Conservation (phyloP, 2,797 vertebrate species). For the Cephalopachus bancanus region DNA sequence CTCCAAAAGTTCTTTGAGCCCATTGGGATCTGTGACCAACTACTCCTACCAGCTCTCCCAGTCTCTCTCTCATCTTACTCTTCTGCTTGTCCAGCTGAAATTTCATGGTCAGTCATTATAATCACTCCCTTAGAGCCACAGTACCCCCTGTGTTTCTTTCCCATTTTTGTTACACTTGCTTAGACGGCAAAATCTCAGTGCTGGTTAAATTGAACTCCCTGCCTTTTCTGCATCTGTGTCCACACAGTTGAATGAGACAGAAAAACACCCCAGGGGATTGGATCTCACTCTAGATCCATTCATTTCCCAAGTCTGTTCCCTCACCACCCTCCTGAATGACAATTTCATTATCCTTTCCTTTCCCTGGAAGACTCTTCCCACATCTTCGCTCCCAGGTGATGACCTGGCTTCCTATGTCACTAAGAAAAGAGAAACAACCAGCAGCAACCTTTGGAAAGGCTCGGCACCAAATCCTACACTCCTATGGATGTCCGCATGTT, state of each 20-base stretch:
- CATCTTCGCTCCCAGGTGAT: background rate
- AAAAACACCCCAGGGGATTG: background rate
- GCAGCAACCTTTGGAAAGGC: background rate
- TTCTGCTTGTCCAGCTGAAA: background rate
- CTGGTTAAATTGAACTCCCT: no score
- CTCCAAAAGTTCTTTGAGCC: background rate
- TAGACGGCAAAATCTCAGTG: background rate
- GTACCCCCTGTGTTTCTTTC: background rate
- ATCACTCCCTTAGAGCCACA: no score
- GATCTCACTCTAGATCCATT: background rate
- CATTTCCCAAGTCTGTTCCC: background rate
- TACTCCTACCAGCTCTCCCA: accelerated
- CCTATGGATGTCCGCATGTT: accelerated
- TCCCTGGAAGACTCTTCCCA: background rate
- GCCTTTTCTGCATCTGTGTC: background rate
- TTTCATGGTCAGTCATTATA: background rate
- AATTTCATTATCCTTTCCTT: background rate
- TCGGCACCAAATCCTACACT: no score
- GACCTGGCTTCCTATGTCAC: background rate
- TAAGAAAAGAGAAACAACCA: background rate
- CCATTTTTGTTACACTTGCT: background rate
- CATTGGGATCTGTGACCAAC: accelerated
- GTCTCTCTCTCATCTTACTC: accelerated
- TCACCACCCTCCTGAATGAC: background rate
- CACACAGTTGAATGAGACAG: background rate